Percentiles rank a stretch among this genome's conserved stretches.
These are phyloP conservation scores for Alviniconcha marisindica DNA, from an alignment of 1,140 invertebrate species.

Conservation along the genomic window DNA sequence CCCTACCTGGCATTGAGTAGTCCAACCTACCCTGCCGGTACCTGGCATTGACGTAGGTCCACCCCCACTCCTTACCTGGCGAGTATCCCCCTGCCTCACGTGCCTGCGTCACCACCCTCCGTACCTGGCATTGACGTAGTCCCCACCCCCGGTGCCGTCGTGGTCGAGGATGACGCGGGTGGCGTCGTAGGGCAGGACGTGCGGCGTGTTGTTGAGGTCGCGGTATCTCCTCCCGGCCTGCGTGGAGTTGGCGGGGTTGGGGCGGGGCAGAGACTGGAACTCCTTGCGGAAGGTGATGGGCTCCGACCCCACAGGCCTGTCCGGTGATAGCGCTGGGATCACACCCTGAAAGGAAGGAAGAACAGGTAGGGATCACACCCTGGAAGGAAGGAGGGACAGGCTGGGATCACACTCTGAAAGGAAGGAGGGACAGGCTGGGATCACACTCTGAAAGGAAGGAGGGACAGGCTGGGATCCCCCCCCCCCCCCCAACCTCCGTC, in stretches of 20 bases:
- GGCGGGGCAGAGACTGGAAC: conserved; percentile 31
- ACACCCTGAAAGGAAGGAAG: no score
- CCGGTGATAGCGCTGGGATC: neutral
- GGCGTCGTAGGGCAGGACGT: conserved; percentile 16
- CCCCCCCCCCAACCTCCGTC: no score
- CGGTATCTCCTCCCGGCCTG: neutral
- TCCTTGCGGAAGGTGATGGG: conserved; percentile 23
- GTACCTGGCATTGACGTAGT: conserved; percentile 31
- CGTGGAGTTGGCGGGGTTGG: neutral
- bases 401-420: no score
- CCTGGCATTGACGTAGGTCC: neutral
- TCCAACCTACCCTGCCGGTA: no score
- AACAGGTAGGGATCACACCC: no score
- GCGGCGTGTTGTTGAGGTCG: neutral
- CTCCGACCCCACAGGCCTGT: neutral
- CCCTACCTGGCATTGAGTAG: no score
- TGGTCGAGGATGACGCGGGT: neutral
- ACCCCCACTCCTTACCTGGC: neutral
- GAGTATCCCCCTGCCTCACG: no score
- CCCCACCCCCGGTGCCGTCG: neutral
- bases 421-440: no score
- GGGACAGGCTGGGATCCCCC: no score
- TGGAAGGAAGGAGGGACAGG: no score
- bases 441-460: no score
- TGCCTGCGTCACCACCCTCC: no score